Evolutionary conservation across 2,888 invertebrate species (phyloP), one percentile per base, ranked within the genome.

Genomic region (Apodemia mormo): DNA sequence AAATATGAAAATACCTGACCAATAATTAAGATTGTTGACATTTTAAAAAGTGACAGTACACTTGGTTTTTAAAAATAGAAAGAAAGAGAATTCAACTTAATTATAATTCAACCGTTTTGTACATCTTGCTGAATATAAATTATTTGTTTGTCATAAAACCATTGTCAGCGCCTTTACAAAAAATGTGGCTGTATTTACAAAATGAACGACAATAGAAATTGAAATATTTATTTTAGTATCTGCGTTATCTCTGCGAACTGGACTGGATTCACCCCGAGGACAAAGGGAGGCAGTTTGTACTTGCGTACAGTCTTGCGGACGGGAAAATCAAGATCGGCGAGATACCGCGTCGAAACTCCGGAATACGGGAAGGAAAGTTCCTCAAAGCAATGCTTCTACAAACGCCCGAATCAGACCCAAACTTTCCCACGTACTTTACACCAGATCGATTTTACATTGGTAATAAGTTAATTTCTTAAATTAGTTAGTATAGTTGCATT

Each of bases 261-360:
- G 97, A 97, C 77, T 95, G 95, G 74, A 95, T 96, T 6, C 95
- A 96, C 80, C 97, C 97, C 0, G 97, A 97, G 81, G 97, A 98
- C 85, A 85, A 93, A 45, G 95, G 95, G 2, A 94, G 98, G 45
- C 92, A 95, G 75, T 98, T 98, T 83, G 94, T 97, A 54, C 82
- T 98, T 54, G 94, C 95, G 3, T 98, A 97, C 87, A 95, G 95
- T 71, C 92, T 98, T 61, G 95, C 95, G 6, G 96, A 97, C 78
- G 96, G 97, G 68, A 95, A 95, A 73, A 94, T 97, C 78, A 94
- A 94, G 76, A 96, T 98, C 71, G 94, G 94, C 71, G 98, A 98
- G 85, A 94, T 96, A 4, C 94, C 95, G 2, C 94, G 95, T 22
- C 89, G 94, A 40, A 97, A 97, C 88, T 96, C 96, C 0, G 98